phyloP scores from a whole-genome alignment of 2,113 vertebrate genomes.

The Microcebus lehilahytsara region DNA sequence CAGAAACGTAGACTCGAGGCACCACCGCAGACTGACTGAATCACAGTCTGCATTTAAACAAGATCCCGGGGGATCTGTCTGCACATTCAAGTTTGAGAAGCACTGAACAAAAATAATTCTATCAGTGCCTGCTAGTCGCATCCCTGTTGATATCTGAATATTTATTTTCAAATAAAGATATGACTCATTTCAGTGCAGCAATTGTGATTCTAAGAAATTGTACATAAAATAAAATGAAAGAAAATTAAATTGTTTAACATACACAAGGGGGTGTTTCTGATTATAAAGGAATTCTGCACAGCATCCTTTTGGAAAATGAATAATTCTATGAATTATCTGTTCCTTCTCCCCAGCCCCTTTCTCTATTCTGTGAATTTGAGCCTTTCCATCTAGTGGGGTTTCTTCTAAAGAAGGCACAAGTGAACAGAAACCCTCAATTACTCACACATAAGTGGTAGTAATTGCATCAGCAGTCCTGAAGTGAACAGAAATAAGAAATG shows the following conservation, averaged over 20 bases:
- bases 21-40: background rate
- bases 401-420: background rate
- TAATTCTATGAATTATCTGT: background rate
- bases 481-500: conserved; percentile 59
- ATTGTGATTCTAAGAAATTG: background rate
- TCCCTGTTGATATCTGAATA: background rate
- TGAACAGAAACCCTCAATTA: conserved; percentile 19
- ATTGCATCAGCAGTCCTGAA: conserved; percentile 52
- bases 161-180: conserved; percentile 9
- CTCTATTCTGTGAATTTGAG: background rate
- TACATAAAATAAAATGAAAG: background rate
- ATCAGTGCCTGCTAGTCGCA: background rate
- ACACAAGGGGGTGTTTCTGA: background rate
- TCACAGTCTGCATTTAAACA: background rate
- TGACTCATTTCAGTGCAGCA: background rate
- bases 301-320: background rate
- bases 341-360: background rate
- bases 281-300: background rate
- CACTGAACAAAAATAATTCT: background rate
- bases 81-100: background rate
- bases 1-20: background rate
- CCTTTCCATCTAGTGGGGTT: background rate
- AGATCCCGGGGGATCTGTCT: background rate
- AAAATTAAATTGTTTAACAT: conserved; percentile 33
- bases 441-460: conserved; percentile 24